phyloP scores from a whole-genome alignment of 1,140 invertebrate genomes.

The Drosophila simulans region DNA sequence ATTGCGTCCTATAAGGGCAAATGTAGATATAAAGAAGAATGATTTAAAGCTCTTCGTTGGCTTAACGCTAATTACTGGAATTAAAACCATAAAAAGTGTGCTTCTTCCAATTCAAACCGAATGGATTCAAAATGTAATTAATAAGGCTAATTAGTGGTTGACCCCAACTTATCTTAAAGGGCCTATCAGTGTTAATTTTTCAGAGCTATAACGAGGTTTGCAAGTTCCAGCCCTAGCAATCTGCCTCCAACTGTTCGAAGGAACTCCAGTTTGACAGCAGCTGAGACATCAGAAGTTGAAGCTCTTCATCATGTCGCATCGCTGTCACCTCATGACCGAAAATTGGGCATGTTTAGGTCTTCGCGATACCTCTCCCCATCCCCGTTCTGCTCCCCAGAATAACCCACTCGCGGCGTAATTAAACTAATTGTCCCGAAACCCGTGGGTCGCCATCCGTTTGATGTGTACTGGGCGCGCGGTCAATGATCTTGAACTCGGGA shows the following conservation, averaged over 20 bases:
- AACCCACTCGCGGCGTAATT: slow-evolving; percentile 59
- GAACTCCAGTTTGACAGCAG: slow-evolving; percentile 9
- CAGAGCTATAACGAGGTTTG: too few relatives aligned
- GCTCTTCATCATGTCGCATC: slow-evolving; percentile 79
- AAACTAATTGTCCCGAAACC: slow-evolving; percentile 74
- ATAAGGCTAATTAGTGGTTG: neutral
- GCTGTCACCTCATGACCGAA: slow-evolving; percentile 79
- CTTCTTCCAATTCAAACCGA: too few relatives aligned
- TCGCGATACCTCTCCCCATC: neutral
- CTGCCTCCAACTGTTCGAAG: neutral
- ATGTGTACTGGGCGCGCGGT: slow-evolving; percentile 54
- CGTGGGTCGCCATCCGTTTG: slow-evolving; percentile 52
- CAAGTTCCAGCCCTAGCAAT: neutral
- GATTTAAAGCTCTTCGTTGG: too few relatives aligned
- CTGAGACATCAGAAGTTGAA: slow-evolving; percentile 15
- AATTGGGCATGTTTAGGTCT: slow-evolving; percentile 48
- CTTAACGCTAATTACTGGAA: too few relatives aligned
- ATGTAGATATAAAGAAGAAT: neutral
- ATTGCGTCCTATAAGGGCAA: neutral
- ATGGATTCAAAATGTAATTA: too few relatives aligned
- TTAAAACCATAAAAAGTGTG: too few relatives aligned
- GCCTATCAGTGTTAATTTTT: too few relatives aligned
- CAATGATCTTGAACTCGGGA: slow-evolving; percentile 62
- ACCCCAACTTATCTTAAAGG: too few relatives aligned
- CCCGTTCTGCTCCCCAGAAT: neutral